Conservation (phyloP, 2,113 vertebrate species). For the Mixornis gularis region DNA sequence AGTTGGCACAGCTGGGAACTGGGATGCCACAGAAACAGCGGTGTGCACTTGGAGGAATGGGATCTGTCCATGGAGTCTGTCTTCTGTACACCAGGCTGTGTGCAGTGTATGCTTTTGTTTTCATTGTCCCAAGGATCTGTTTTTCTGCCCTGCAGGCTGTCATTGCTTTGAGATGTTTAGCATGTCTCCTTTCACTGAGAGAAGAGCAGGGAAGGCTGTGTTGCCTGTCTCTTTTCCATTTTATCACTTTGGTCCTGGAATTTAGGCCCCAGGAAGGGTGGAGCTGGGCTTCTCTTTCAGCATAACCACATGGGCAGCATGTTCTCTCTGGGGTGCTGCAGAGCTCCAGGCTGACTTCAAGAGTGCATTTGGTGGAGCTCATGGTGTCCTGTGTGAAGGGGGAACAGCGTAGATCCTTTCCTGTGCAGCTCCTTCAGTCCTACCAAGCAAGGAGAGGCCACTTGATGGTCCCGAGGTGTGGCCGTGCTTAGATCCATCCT, state of each 20-base stretch:
- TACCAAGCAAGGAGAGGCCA: background rate
- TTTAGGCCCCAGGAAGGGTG: background rate
- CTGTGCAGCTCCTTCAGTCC: background rate
- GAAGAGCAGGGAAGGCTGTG: background rate
- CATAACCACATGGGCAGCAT: rapidly evolving
- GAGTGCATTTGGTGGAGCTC: background rate
- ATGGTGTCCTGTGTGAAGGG: background rate
- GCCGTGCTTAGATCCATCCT: rapidly evolving
- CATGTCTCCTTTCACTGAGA: background rate
- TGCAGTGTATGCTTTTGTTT: background rate
- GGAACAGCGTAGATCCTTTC: background rate
- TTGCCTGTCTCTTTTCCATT: background rate
- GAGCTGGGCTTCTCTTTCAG: background rate
- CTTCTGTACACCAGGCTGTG: background rate
- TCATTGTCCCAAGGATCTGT: background rate
- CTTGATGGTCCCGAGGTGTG: background rate
- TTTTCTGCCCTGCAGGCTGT: background rate
- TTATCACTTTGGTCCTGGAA: background rate
- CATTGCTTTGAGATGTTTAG: background rate
- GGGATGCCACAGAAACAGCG: background rate
- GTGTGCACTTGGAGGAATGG: background rate
- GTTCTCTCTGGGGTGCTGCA: background rate
- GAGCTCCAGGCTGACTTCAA: background rate
- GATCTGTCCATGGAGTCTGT: background rate
- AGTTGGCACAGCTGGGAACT: background rate